Base-by-base conservation (phyloP, 1,140 invertebrate genomes). In the Scylla paramamosain region DNA sequence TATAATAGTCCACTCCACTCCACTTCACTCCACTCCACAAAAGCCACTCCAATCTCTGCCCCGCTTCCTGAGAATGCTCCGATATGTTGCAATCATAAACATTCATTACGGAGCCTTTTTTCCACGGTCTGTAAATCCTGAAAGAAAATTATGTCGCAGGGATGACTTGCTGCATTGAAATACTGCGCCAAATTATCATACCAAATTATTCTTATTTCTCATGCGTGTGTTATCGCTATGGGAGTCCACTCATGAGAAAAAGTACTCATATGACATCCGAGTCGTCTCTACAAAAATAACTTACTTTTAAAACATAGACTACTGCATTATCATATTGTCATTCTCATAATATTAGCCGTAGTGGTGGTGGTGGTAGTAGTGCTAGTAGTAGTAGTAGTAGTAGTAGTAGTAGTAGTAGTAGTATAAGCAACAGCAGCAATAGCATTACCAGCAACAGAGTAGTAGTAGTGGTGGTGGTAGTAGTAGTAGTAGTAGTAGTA, bases 151-250 rank as follows among this genome's bases (percentile, higher is more conserved):
- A 77, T 77, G 67, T 77, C 20, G 67, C 67, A 77, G 67, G 52
- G 67, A 77, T 77, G 67, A 77, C 67, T 77, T 77, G 67, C n/a
- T 77, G 67, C 67, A n/a, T 77, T 77, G 67, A 77, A 77, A 77
- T 77, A 77, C 67, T 77, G 67, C 67, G 1, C 67, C 20, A 77
- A 12, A 77, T 77, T 77, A 77, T 77, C 67, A 77, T 77, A 25
- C 1, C 12, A n/a, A 77, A 77, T 77, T 77, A 77, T 77, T 7
- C 67, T n/a, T 77, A 12, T n/a, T n/a, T 77, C 67, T n/a, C n/a
- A n/a, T 77, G 67, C 67, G 67, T 77, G 67, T n/a, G 67, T 77
- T 77, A 12, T 59, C 52, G 10, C 16, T 59, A 59, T 59, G 52
- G 52, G 67, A 77, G 0, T 77, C 67, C 2, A n/a, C 12, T 77